Conservation (phyloP, 2,888 invertebrate genomes). For the Crematogaster levior region DNA sequence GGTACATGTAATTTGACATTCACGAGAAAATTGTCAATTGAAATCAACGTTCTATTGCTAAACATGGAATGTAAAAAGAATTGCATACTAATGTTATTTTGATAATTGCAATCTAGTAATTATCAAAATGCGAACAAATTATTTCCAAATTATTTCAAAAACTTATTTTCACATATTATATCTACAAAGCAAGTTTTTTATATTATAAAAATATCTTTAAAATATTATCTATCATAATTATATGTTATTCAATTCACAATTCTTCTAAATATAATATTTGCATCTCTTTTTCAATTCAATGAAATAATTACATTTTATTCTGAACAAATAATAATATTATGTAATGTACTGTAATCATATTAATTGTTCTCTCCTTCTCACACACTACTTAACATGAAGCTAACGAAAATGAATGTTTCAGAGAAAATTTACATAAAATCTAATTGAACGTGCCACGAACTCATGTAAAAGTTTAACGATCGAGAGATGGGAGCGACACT, state of each 20-base stretch:
- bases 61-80: not conserved
- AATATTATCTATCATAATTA: not conserved
- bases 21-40: not conserved
- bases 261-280: not conserved
- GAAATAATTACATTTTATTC: not conserved
- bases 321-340: not conserved
- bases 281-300: conserved; percentile 6
- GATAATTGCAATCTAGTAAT: not conserved
- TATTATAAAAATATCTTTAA: no score
- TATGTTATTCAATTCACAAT: not conserved
- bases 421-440: not conserved
- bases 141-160: not conserved
- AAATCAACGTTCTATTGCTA: not conserved
- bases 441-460: not conserved
- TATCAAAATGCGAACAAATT: no score
- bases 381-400: not conserved
- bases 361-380: not conserved
- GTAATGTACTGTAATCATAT: not conserved
- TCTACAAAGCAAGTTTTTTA: not conserved
- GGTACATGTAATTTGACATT: not conserved
- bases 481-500: not conserved
- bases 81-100: not conserved
- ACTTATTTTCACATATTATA: not conserved
- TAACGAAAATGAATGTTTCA: not conserved
- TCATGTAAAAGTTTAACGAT: not conserved